These are phyloP conservation scores for Drosophila leonis DNA, from an alignment of 2,888 invertebrate genomes.

Conservation along the genomic window DNA sequence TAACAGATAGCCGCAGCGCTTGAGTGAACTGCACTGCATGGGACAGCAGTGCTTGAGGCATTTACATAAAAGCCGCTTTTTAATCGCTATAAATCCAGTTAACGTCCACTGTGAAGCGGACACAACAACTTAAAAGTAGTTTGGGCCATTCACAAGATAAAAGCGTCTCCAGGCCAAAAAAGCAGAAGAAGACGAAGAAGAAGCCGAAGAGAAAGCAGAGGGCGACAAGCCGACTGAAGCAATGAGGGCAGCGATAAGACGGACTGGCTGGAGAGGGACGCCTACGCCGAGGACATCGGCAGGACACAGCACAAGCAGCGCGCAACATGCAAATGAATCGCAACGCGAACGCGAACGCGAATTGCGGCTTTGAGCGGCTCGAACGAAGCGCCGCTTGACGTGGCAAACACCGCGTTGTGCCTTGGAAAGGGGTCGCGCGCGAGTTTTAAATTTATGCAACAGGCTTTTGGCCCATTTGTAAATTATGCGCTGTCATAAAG, in stretches of 20 bases:
- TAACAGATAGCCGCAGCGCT: neutral
- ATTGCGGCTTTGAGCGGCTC: constrained; percentile 55
- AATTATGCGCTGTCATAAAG: constrained; percentile 80
- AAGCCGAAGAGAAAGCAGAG: constrained; percentile 16
- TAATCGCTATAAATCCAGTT: constrained; percentile 56
- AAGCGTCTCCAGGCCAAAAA: constrained; percentile 28
- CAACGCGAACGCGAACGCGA: constrained; percentile 28
- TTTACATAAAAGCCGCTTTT: constrained; percentile 33
- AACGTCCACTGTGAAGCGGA: constrained; percentile 43
- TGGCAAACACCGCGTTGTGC: neutral
- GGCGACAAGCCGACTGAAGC: constrained; percentile 50
- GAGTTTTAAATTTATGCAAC: constrained; percentile 73
- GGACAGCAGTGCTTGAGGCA: neutral
- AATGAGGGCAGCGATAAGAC: constrained; percentile 68
- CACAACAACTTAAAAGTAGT: constrained; percentile 59
- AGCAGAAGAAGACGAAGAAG: neutral
- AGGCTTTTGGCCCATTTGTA: constrained; percentile 80
- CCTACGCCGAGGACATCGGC: constrained; percentile 42
- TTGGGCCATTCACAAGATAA: constrained; percentile 58
- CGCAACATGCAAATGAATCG: constrained; percentile 68
- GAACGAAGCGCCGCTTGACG: constrained; percentile 20
- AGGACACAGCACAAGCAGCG: neutral
- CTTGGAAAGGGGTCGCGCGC: constrained; percentile 11
- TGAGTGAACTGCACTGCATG: neutral
- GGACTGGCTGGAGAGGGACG: constrained; percentile 34